Evolutionary conservation across 2,113 vertebrate genomes (phyloP).

Genomic region (Emydura subglobosa): DNA sequence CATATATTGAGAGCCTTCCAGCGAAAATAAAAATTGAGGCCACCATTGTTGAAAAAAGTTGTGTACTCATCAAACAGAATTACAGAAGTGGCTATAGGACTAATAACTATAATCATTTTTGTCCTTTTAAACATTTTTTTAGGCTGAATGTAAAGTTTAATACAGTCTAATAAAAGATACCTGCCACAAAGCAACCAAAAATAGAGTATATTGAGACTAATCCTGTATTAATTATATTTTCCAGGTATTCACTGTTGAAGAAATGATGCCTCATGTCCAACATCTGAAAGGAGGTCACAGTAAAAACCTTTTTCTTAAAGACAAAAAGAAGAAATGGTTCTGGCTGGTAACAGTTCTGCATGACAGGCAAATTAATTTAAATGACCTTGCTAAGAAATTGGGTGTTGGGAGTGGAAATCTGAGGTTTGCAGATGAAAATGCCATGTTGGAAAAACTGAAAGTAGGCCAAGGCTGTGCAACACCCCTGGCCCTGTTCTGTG

Average conservation of each 20-base stretch:
- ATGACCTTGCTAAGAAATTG: slow-evolving; percentile 91
- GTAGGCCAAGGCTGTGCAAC: slow-evolving; percentile 92
- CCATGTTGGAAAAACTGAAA: slow-evolving; percentile 90
- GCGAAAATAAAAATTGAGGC: no score
- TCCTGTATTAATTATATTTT: slow-evolving; percentile 25
- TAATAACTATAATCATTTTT: neutral
- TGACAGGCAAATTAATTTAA: slow-evolving; percentile 88
- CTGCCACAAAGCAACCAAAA: neutral
- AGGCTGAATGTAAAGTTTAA: neutral
- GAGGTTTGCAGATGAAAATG: slow-evolving; percentile 89
- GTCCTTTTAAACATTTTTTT: slow-evolving; percentile 10
- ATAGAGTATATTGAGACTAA: neutral
- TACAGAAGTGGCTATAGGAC: accelerated
- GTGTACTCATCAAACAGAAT: neutral
- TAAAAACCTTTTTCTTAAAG: slow-evolving; percentile 95
- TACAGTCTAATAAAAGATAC: neutral
- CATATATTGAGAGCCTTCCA: accelerated
- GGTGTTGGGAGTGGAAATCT: slow-evolving; percentile 90
- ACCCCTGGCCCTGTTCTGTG: slow-evolving; percentile 90
- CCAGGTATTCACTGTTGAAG: slow-evolving; percentile 95
- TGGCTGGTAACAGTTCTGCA: slow-evolving; percentile 91
- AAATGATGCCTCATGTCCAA: slow-evolving; percentile 94
- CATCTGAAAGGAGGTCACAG: slow-evolving; percentile 87
- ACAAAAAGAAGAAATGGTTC: slow-evolving; percentile 94
- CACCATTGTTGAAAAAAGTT: no score